Percentiles rank a stretch among this genome's conserved stretches.
phyloP scores from a whole-genome alignment of 2,113 vertebrate genomes.

The cat (Felis catus) region F.catus_Fca126_mat1.0 CM031411.1:96689501-96690000 shows the following conservation, averaged over 20 bases:
- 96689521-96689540: background rate
- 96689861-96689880: background rate
- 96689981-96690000: background rate
- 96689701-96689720: background rate
- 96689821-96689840: background rate
- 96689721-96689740: background rate
- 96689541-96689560: background rate
- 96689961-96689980: background rate
- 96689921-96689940: background rate
- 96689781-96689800: background rate
- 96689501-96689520: background rate
- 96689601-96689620: background rate
- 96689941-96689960: background rate
- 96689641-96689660: background rate
- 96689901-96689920: background rate
- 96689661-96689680: background rate
- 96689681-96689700: background rate
- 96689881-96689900: background rate
- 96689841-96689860: background rate
- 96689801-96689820: background rate
- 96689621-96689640: background rate
- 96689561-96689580: background rate
- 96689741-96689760: constrained; percentile 24
- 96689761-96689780: background rate
- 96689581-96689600: background rate